These are phyloP conservation scores for Trialeurodes vaporariorum DNA, from an alignment of 1,140 invertebrate species.

Conservation along the genomic window DNA sequence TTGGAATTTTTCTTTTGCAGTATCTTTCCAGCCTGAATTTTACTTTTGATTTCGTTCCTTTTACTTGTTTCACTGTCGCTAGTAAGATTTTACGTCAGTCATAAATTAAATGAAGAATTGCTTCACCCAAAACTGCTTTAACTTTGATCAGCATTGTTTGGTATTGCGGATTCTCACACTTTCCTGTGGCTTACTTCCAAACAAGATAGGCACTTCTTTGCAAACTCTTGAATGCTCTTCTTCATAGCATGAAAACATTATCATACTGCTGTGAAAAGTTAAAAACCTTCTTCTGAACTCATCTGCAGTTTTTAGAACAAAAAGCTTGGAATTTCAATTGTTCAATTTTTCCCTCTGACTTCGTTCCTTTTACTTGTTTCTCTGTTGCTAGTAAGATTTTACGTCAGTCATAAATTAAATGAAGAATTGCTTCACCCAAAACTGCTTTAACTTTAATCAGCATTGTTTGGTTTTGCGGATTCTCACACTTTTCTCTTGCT, in stretches of 20 bases:
- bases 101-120: constrained; percentile 11
- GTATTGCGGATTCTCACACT: constrained; percentile 16
- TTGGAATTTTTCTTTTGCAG: not conserved
- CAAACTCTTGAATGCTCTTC: too few relatives aligned
- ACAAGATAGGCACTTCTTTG: not conserved
- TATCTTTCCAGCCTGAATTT: not conserved
- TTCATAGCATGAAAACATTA: too few relatives aligned
- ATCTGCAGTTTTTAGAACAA: not conserved
- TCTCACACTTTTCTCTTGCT: constrained; percentile 7
- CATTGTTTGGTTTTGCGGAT: constrained; percentile 16
- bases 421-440: constrained; percentile 14
- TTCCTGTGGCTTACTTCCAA: not conserved
- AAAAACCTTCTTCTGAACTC: not conserved
- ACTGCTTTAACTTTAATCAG: constrained; percentile 11
- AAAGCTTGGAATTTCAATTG: too few relatives aligned
- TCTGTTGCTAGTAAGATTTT: constrained; percentile 8
- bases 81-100: constrained; percentile 11
- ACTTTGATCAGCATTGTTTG: constrained; percentile 14
- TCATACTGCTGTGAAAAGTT: too few relatives aligned
- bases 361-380: constrained; percentile 11
- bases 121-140: constrained; percentile 15
- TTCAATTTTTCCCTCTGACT: constrained; percentile 5
- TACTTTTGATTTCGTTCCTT: constrained; percentile 13
- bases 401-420: constrained; percentile 11
- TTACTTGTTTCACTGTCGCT: constrained; percentile 2